A percentile compares a stretch with the other conserved stretches of the same genome.
Conservation (phyloP, 37 sponge, comb jelly and placozoan genomes). For the Beroe forskalii region DNA sequence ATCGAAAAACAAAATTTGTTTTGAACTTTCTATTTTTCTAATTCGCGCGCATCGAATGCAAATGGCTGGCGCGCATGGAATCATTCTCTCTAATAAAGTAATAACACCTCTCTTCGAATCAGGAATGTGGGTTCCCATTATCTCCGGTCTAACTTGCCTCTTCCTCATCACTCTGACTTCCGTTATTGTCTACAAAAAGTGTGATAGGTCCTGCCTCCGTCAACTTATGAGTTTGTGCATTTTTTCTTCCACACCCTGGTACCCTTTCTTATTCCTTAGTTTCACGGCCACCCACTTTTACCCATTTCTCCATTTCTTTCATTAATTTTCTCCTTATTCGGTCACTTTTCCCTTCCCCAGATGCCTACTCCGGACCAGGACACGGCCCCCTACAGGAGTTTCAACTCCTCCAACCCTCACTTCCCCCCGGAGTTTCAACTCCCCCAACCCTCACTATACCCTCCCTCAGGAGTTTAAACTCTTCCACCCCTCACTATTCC, state of each 20-base stretch:
- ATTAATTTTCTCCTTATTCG: too few relatives aligned
- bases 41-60: too few relatives aligned
- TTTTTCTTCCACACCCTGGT: too few relatives aligned
- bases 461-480: too few relatives aligned
- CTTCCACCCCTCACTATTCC: not conserved
- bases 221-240: slow-evolving; percentile 4
- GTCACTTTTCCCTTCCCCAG: too few relatives aligned
- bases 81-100: too few relatives aligned
- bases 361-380: slow-evolving; percentile 46
- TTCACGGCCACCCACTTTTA: too few relatives aligned
- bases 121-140: slow-evolving; percentile 1
- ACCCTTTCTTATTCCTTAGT: not conserved
- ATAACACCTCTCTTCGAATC: too few relatives aligned
- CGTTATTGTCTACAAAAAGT: slow-evolving; percentile 3
- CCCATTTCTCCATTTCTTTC: too few relatives aligned
- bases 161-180: not conserved
- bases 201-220: not conserved
- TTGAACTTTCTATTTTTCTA: too few relatives aligned
- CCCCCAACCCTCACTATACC: not conserved
- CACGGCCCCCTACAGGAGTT: slow-evolving; percentile 27
- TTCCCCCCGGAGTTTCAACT: not conserved
- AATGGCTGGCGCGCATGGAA: too few relatives aligned
- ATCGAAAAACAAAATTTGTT: too few relatives aligned
- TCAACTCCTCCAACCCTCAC: slow-evolving; percentile 53
- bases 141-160: not conserved